phyloP scores from a whole-genome alignment of 2,888 invertebrate genomes.

The Yponomeuta plumbellus region DNA sequence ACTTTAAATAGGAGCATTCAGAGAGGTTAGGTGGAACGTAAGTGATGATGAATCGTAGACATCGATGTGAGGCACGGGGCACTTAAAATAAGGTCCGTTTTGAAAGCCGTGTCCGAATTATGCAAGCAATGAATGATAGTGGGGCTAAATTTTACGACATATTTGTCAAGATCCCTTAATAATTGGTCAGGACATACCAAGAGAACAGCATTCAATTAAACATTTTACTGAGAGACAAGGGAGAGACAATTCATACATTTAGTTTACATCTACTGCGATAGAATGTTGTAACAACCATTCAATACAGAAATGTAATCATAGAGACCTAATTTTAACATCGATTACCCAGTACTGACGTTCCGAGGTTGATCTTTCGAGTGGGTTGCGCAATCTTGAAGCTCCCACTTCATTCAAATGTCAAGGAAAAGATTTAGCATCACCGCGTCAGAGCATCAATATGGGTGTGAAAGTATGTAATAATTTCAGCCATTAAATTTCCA shows the following conservation, averaged over 20 bases:
- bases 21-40: background rate
- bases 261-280: background rate
- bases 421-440: background rate
- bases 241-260: too few species aligned
- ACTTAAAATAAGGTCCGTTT: background rate
- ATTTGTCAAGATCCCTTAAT: background rate
- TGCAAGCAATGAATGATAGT: background rate
- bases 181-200: background rate
- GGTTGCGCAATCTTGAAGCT: background rate
- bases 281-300: background rate
- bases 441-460: slow-evolving; percentile 7
- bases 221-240: too few species aligned
- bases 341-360: background rate
- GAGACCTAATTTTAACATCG: background rate
- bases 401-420: background rate
- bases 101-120: background rate
- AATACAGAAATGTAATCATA: background rate
- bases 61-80: background rate
- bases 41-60: background rate
- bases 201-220: background rate
- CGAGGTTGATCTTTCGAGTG: background rate
- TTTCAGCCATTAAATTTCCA: slow-evolving; percentile 3
- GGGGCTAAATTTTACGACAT: background rate
- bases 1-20: background rate
- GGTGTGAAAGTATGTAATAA: background rate